Conservation (phyloP, 1,140 invertebrate genomes). For the Trichonephila clavata region DNA sequence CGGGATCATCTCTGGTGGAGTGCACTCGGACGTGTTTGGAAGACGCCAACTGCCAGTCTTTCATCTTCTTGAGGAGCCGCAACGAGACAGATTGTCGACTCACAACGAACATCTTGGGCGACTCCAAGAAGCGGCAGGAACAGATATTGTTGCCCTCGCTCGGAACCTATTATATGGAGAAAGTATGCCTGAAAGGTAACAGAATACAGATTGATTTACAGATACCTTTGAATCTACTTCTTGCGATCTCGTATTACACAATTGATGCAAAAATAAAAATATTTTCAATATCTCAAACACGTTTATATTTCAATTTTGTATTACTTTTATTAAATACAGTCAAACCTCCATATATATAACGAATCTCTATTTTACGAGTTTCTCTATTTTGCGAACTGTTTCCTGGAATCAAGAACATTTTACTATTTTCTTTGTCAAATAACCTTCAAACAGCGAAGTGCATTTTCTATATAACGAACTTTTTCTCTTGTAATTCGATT, state of each 20-base stretch:
- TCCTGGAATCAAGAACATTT: no score
- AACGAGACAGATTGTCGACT: conserved; percentile 56
- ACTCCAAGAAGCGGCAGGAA: conserved; percentile 23
- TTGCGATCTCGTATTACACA: background rate
- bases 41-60: conserved; percentile 50
- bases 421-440: no score
- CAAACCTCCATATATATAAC: no score
- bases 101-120: background rate
- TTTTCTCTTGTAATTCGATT: no score
- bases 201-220: background rate
- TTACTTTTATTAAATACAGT: no score
- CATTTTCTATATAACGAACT: no score
- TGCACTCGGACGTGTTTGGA: conserved; percentile 52
- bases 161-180: conserved; percentile 69
- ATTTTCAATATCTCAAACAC: no score
- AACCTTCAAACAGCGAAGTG: no score
- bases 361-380: no score
- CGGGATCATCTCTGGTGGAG: conserved; percentile 41
- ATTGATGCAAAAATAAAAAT: no score
- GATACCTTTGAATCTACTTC: background rate
- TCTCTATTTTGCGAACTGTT: no score
- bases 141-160: background rate
- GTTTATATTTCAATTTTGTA: no score
- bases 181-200: conserved; percentile 67
- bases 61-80: conserved; percentile 32